Evolutionary conservation across 1,140 invertebrate species (phyloP), one percentile per base, ranked within the genome.

Genomic region (Berghia stephanieae): DNA sequence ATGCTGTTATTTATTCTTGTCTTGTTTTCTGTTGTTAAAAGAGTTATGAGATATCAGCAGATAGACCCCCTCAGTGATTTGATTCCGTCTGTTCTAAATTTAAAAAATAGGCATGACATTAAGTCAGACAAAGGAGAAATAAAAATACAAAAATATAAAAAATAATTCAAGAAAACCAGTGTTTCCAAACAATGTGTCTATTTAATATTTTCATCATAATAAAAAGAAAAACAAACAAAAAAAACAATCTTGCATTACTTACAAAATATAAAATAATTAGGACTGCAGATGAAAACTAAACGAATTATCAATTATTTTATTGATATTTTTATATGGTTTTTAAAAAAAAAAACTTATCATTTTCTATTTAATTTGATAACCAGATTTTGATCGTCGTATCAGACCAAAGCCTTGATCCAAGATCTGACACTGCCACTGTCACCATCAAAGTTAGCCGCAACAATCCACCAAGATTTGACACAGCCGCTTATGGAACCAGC

Each of bases 401-500:
- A 27, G 85, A 86, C 69, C n/a, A 55, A 42, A 82, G 82, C n/a
- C 40, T 76, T 4, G 44, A 57, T 0, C 80, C 84, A 44, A 71
- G 52, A 31, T 55, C 77, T 5, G 77, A 79, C 0, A 80, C 78
- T 34, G 80, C 81, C 13, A 79, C 79, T 18, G 75, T 86, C 3
- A 76, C 46, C 21, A 76, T 86, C 69, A 81, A 49, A 49, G 83
- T 86, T 5, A 52, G 46, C 13, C 80, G 84, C 67, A 86, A 85
- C 79, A 67, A 69, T 31, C 31, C 75, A 3, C 85, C 83, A 43
- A 34, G 36, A 8, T 83, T 82, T 69, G 18, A 38, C 16, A 24
- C 13, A 0, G 16, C 21, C 49, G 18, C 24, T 31, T 75, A 77
- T 31, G 18, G 46, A 16, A n/a, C 38, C 21, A 21, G 16, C 4